A percentile compares a stretch with the other conserved stretches of the same genome.
phyloP scores from a whole-genome alignment of 2,888 invertebrate species.

The Xestia rhomboidea region DNA sequence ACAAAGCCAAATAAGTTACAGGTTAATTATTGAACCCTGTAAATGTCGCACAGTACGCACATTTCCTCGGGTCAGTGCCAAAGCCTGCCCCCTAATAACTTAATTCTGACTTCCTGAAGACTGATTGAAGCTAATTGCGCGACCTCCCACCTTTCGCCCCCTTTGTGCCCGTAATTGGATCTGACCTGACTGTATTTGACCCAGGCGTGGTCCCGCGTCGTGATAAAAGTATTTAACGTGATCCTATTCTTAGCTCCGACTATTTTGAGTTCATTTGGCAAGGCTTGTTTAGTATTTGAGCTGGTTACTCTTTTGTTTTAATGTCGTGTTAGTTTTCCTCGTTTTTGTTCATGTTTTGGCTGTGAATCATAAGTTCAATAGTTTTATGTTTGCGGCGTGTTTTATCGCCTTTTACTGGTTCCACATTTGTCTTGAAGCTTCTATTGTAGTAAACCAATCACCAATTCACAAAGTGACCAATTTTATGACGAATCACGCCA shows the following conservation, averaged over 20 bases:
- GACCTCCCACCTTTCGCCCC: conserved; percentile 79
- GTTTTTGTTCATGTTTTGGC: background rate
- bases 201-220: conserved; percentile 60
- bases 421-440: background rate
- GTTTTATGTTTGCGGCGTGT: background rate
- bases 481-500: background rate
- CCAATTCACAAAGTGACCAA: background rate
- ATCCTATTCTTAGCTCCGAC: conserved; percentile 50
- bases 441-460: background rate
- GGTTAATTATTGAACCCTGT: conserved; percentile 3
- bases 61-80: conserved; percentile 67
- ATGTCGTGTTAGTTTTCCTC: background rate
- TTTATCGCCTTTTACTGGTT: background rate
- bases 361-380: conserved; percentile 10
- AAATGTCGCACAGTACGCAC: conserved; percentile 26
- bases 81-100: conserved; percentile 72
- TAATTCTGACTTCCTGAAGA: conserved; percentile 81
- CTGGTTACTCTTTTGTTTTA: background rate
- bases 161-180: conserved; percentile 75
- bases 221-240: conserved; percentile 60
- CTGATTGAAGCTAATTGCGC: conserved; percentile 84
- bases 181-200: conserved; percentile 78
- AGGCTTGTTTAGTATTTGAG: background rate
- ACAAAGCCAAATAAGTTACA: background rate
- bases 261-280: conserved; percentile 40